Percentiles rank a stretch among this genome's conserved stretches.
Conservation (phyloP, 2,113 vertebrate species). For the Cyanoramphus novaezelandiae region DNA sequence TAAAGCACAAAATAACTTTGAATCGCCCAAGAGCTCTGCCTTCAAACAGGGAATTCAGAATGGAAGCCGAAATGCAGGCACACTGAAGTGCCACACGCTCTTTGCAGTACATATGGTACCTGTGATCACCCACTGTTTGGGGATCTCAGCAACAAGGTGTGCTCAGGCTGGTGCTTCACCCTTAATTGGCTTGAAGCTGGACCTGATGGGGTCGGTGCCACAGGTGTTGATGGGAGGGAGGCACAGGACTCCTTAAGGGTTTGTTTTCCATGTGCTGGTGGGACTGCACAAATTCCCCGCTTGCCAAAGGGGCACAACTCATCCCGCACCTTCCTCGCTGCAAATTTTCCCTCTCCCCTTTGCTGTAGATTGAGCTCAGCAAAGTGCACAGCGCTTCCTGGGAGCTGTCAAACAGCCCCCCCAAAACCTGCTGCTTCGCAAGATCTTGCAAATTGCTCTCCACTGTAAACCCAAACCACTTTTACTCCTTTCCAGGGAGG, state of each 20-base stretch:
- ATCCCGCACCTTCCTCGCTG: neutral
- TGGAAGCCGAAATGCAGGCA: neutral
- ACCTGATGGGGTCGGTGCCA: neutral
- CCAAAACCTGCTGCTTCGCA: neutral
- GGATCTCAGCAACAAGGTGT: neutral
- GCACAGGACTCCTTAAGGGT: neutral
- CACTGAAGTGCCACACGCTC: constrained; percentile 7
- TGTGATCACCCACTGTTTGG: constrained; percentile 48
- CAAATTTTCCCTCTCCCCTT: neutral
- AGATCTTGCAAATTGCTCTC: neutral
- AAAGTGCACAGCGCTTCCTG: neutral
- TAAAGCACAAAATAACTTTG: constrained; percentile 54
- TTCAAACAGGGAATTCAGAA: constrained; percentile 27
- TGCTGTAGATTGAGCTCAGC: neutral
- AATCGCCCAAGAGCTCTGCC: constrained; percentile 45
- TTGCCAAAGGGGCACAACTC: neutral
- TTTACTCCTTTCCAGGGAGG: neutral
- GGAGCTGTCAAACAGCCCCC: neutral
- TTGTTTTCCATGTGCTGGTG: neutral
- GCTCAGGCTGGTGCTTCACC: constrained; percentile 35
- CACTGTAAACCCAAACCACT: neutral
- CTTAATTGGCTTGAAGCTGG: neutral
- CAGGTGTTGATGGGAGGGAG: neutral
- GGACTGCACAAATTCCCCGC: neutral
- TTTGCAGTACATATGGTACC: constrained; percentile 66